Evolutionary conservation across 1,140 invertebrate genomes (phyloP).

Genomic region (Orchesella cincta): DNA sequence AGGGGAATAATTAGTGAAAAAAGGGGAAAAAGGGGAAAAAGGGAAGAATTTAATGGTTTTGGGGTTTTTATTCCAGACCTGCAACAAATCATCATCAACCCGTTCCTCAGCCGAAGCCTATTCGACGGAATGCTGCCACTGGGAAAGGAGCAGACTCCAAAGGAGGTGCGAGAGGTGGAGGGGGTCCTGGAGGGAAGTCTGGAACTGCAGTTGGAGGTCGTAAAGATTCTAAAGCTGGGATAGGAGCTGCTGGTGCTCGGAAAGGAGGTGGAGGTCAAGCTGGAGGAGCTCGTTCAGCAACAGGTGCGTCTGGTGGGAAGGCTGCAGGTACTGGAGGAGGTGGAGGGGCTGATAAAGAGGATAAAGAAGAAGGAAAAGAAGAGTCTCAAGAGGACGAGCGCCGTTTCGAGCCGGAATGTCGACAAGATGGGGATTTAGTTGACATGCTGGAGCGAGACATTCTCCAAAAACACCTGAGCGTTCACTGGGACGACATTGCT

Average conservation of each 20-base stretch:
- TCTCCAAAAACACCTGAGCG: conserved; percentile 95
- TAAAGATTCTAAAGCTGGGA: conserved; percentile 32
- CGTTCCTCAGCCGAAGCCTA: conserved; percentile 2
- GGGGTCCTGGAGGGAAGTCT: conserved; percentile 12
- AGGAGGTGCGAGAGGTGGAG: not conserved
- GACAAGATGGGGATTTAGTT: conserved; percentile 89
- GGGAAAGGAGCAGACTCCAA: conserved; percentile 16
- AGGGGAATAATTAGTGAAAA: conserved; percentile 56
- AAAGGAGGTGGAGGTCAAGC: conserved; percentile 23
- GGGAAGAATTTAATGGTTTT: not conserved
- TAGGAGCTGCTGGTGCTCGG: not conserved
- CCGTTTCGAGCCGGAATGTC: conserved; percentile 81
- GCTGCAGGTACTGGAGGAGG: not conserved
- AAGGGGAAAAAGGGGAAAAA: not conserved
- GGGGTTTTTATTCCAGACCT: conserved; percentile 16
- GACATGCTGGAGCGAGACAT: conserved; percentile 96
- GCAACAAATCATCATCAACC: not conserved
- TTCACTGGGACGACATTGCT: conserved; percentile 96
- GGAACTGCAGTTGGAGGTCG: not conserved
- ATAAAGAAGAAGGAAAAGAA: conserved; percentile 60
- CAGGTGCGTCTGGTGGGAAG: conserved; percentile 11
- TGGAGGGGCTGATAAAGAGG: conserved; percentile 15
- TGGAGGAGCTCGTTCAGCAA: not conserved
- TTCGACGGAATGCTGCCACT: not conserved
- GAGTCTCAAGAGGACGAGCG: conserved; percentile 69